These are phyloP conservation scores for Psammodynastes pulverulentus DNA, from an alignment of 2,113 vertebrate genomes.

Conservation along the genomic window DNA sequence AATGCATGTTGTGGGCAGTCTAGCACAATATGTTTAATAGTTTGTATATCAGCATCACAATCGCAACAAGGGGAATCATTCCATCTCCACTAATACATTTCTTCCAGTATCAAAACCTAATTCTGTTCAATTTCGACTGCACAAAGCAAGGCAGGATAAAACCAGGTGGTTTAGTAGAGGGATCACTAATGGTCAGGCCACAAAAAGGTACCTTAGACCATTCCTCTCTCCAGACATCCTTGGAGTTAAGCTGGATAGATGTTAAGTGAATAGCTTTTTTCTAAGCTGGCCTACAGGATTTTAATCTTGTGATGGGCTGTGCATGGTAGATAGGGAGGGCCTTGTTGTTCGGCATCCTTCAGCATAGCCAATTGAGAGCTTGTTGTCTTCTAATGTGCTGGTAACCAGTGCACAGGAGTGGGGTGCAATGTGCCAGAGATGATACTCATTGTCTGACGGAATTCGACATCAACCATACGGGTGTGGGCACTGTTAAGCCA, in stretches of 20 bases:
- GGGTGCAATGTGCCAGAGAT: background rate
- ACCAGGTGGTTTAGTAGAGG: background rate
- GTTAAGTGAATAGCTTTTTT: background rate
- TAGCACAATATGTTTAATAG: background rate
- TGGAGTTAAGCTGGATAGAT: background rate
- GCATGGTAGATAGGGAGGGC: background rate
- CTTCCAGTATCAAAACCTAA: background rate
- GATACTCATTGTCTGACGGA: background rate
- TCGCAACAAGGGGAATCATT: background rate
- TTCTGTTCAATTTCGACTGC: background rate
- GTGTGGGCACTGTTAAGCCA: background rate
- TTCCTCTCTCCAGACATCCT: background rate
- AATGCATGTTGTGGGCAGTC: background rate
- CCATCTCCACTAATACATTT: background rate
- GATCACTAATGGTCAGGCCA: background rate
- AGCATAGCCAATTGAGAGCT: background rate
- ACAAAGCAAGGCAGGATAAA: background rate
- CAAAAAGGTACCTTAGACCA: background rate
- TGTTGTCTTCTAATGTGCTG: background rate
- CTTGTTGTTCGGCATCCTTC: background rate
- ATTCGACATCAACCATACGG: background rate
- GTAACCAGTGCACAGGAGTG: background rate
- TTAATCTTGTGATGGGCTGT: background rate
- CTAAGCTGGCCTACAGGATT: background rate
- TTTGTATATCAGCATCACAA: background rate